Percentiles rank a stretch among this genome's conserved stretches.
phyloP scores from a whole-genome alignment of 2,888 invertebrate species.

The Drosophila infuscata region DNA sequence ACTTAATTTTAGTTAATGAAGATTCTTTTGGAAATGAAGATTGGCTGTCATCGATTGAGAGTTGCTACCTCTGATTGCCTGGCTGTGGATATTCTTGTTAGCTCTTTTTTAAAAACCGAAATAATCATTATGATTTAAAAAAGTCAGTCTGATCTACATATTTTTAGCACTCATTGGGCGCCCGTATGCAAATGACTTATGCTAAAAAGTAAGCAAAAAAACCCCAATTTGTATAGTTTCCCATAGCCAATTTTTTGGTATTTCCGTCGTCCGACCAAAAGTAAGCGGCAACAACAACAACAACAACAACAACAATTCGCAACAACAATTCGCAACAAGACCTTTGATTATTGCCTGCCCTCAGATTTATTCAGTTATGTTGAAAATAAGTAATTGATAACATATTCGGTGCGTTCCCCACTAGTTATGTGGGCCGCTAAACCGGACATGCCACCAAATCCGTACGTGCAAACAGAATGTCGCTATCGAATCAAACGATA shows the following conservation, averaged over 20 bases:
- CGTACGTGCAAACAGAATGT: background rate
- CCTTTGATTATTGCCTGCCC: conserved; percentile 4
- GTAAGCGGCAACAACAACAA: background rate
- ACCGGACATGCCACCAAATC: background rate
- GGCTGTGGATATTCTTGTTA: background rate
- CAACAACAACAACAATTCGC: background rate
- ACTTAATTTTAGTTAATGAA: background rate
- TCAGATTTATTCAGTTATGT: conserved; percentile 16
- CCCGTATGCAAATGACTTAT: background rate
- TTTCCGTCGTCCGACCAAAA: conserved; percentile 28
- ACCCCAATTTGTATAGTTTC: background rate
- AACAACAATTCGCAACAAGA: background rate
- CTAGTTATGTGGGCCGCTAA: background rate
- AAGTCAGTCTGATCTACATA: background rate
- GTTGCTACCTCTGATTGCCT: background rate
- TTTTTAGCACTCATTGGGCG: background rate
- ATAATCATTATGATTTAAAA: background rate
- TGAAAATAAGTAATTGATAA: background rate
- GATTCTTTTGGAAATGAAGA: background rate
- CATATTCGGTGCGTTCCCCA: background rate
- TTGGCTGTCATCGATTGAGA: background rate
- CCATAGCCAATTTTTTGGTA: background rate
- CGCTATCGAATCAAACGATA: background rate
- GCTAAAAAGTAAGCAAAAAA: background rate
- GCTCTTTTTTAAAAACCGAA: background rate